Evolutionary conservation across 1,140 invertebrate genomes (phyloP).

Genomic region (Macrocentrus cingulum): DNA sequence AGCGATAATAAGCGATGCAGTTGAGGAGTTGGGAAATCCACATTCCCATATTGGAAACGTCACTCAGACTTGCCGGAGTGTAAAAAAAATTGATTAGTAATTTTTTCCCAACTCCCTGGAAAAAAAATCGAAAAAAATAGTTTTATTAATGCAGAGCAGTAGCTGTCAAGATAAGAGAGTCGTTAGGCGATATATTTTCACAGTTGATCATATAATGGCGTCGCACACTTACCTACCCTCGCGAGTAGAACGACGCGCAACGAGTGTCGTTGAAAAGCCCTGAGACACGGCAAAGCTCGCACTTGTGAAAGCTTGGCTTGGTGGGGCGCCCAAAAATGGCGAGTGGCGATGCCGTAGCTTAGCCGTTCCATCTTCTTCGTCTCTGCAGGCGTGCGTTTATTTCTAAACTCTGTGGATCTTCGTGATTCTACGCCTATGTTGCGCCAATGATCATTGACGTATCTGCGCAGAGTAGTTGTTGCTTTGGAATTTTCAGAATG

Average conservation of each 20-base stretch:
- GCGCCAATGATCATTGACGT: conserved; percentile 10
- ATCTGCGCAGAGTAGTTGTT: too few species aligned
- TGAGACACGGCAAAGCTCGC: conserved; percentile 22
- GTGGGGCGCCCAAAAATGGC: conserved; percentile 61
- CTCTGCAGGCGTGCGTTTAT: not conserved
- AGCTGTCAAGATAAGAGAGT: conserved; percentile 13
- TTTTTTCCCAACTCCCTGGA: not conserved
- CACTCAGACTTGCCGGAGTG: conserved; percentile 7
- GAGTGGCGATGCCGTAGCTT: conserved; percentile 29
- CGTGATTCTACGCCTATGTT: conserved; percentile 12
- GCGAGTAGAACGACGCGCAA: conserved; percentile 49
- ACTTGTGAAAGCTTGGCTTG: conserved; percentile 24
- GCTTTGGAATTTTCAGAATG: not conserved
- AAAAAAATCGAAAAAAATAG: not conserved
- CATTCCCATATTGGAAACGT: not conserved
- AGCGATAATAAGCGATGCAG: conserved; percentile 19
- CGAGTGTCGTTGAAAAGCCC: conserved; percentile 45
- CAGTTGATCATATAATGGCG: conserved; percentile 7
- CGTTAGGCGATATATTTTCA: not conserved
- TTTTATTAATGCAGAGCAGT: not conserved
- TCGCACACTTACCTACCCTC: conserved; percentile 56
- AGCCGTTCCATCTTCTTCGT: conserved; percentile 1
- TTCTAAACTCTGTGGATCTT: conserved; percentile 3
- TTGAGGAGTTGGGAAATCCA: conserved; percentile 13
- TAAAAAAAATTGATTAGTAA: not conserved